A percentile compares a stretch with the other conserved stretches of the same genome.
These are phyloP conservation scores for Zosterops pallidus DNA, from an alignment of 2,113 vertebrate species.

Conservation along the genomic window DNA sequence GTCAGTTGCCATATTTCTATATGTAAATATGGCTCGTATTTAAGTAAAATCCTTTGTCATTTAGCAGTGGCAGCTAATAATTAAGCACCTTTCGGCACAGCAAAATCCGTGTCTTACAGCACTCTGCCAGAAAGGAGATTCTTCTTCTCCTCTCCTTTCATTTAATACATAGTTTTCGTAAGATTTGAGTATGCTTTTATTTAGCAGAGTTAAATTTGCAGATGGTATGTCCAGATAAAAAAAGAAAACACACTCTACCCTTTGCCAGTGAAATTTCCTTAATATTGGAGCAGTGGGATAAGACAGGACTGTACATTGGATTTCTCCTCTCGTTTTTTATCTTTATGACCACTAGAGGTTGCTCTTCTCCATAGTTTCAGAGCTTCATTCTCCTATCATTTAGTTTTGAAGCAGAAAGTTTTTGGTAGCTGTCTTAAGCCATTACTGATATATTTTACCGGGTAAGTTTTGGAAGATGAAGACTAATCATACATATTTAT, in stretches of 20 bases:
- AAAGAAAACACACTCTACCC: background rate
- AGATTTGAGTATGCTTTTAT: background rate
- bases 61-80: background rate
- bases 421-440: background rate
- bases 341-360: background rate
- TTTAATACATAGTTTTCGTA: background rate
- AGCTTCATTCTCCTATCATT: background rate
- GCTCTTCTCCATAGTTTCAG: background rate
- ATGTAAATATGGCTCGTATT: background rate
- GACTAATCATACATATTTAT: background rate
- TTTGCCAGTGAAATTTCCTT: background rate
- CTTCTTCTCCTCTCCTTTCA: background rate
- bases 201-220: background rate
- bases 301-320: background rate
- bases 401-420: background rate
- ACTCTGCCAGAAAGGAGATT: background rate
- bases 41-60: background rate
- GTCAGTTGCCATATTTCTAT: background rate
- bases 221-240: background rate
- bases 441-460: background rate
- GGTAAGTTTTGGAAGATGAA: background rate
- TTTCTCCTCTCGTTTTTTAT: background rate
- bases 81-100: background rate
- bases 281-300: background rate
- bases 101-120: background rate